Base-by-base conservation (phyloP, 2,888 invertebrate species). In the Tetramorium bicarinatum region DNA sequence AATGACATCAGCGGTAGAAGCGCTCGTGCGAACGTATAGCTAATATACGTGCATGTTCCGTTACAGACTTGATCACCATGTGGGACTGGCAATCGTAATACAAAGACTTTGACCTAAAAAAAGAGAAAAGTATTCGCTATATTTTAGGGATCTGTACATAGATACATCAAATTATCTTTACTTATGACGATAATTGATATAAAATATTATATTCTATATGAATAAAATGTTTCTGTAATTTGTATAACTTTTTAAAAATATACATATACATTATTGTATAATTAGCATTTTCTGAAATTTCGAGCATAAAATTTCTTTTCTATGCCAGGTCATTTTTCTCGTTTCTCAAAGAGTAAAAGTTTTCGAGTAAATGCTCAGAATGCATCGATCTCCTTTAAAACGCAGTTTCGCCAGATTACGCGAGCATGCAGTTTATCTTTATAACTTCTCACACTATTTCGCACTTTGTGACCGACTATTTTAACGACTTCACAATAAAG, bases 1-100 rank as follows among this genome's bases (percentile, higher is more conserved):
- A 89, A 88, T 93, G 93, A 93, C 92, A 91, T 92, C 92, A 92
- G 86, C 87, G 74, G 15, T 44, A 77, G 69, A 82, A 41, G 82
- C 76, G 81, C 82, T 79, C 49, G 67, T 59, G 49, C 67, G 61
- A 71, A 59, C 25, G n/a, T 41, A 38, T 21, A 72, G 52, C 49
- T 54, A 62, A 29, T 59, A 4, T n/a, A 56, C 61, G 54, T 44
- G 54, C 29, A 44, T 77, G 62, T 49, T 76, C 6, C 61, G 34
- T 38, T 3, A 49, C n/a, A 29, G 41, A 15, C 18, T 9, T 41
- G 77, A 67, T 54, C 54, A 44, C 7, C 13, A 77, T 7, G 44
- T n/a, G 56, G n/a, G 6, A 13, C 41, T 34, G 21, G 49, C 15
- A 11, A 61, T 75, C 15, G 21, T 25, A 77, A 64, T 18, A 38